Percentiles rank a stretch among this genome's conserved stretches.
phyloP scores from a whole-genome alignment of 1,140 invertebrate genomes.

The Charaxes varanes region DNA sequence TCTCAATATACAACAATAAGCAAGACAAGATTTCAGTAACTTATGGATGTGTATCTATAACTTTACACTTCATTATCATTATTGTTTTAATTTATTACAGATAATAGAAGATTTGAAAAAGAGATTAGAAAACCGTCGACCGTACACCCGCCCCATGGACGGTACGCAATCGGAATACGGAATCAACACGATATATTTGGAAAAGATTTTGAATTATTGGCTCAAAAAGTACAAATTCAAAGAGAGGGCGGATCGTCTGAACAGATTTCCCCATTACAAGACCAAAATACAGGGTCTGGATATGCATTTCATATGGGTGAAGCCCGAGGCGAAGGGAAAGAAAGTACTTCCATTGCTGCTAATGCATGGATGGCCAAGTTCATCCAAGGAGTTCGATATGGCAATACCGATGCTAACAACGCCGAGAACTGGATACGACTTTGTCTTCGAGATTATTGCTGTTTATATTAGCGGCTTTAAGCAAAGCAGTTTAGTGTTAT shows the following conservation, averaged over 20 bases:
- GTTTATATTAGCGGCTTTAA: no score
- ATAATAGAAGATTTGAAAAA: conserved; percentile 78
- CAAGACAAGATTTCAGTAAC: no score
- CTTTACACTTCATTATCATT: no score
- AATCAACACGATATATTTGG: conserved; percentile 81
- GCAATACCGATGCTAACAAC: conserved; percentile 83
- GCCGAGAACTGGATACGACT: conserved; percentile 74
- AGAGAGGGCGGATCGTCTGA: conserved; percentile 79
- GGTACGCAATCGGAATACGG: conserved; percentile 85
- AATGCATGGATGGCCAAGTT: conserved; percentile 96
- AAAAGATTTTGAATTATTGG: conserved; percentile 83
- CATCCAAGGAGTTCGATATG: conserved; percentile 89
- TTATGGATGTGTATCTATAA: no score
- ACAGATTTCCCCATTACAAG: conserved; percentile 83
- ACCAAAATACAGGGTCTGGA: conserved; percentile 83
- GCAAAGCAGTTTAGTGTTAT: no score
- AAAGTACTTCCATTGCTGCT: conserved; percentile 84
- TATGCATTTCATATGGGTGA: conserved; percentile 84
- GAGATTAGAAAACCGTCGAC: conserved; percentile 75
- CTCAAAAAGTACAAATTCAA: conserved; percentile 84
- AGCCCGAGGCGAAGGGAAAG: conserved; percentile 43
- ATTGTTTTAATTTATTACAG: conserved; percentile 72
- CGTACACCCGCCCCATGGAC: conserved; percentile 78
- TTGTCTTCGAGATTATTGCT: conserved; percentile 87
- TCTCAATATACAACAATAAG: no score